A percentile compares a stretch with the other conserved stretches of the same genome.
Conservation (phyloP, 1,140 invertebrate genomes). For the Tribolium castaneum region DNA sequence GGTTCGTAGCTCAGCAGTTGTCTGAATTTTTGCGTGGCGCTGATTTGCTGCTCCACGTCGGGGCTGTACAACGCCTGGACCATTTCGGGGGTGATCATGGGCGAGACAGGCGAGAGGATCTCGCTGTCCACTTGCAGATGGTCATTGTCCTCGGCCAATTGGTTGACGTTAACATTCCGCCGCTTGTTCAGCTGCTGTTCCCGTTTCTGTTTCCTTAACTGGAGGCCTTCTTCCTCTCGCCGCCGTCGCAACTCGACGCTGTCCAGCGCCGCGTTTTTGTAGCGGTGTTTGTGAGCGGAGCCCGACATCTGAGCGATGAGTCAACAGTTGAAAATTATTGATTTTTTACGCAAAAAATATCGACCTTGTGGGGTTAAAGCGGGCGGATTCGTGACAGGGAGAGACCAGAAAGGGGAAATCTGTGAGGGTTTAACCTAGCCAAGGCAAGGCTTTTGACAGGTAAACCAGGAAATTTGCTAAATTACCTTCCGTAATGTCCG, state of each 20-base stretch:
- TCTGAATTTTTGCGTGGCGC: slow-evolving; percentile 94
- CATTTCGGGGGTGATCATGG: slow-evolving; percentile 82
- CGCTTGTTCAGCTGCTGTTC: slow-evolving; percentile 94
- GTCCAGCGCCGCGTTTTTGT: slow-evolving; percentile 94
- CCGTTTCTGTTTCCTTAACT: slow-evolving; percentile 94
- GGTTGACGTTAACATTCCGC: slow-evolving; percentile 81
- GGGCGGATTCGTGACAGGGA: background rate
- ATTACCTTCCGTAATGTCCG: background rate
- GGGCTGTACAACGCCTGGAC: slow-evolving; percentile 85
- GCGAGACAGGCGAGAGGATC: slow-evolving; percentile 59
- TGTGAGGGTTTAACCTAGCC: background rate
- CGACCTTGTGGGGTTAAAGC: background rate
- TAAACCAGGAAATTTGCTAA: background rate
- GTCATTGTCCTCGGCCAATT: slow-evolving; percentile 67
- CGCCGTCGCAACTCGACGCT: slow-evolving; percentile 91
- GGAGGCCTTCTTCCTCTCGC: slow-evolving; percentile 96
- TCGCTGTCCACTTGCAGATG: slow-evolving; percentile 61
- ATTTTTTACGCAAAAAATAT: slow-evolving; percentile 26
- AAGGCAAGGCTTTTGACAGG: too few relatives aligned
- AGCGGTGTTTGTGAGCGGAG: slow-evolving; percentile 88
- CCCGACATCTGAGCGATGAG: slow-evolving; percentile 74
- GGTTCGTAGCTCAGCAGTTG: slow-evolving; percentile 95
- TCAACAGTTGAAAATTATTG: slow-evolving; percentile 28
- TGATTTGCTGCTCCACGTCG: slow-evolving; percentile 83
- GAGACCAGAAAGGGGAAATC: background rate